phyloP scores from a whole-genome alignment of 2,888 invertebrate species.

The Aethes cnicana region DNA sequence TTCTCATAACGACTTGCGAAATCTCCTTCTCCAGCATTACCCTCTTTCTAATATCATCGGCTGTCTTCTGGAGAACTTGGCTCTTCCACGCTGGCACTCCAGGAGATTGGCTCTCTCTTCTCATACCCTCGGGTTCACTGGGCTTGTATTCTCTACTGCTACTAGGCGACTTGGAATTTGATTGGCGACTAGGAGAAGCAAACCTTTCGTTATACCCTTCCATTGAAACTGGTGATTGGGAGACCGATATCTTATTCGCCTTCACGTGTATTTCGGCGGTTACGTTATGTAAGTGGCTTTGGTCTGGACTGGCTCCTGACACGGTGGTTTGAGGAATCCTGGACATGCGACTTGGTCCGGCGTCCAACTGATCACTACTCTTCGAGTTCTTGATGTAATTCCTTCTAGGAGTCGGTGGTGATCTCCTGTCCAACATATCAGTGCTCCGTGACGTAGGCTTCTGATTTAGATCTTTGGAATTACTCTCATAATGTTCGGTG shows the following conservation, averaged over 20 bases:
- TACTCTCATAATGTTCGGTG: constrained; percentile 60
- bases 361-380: constrained; percentile 71
- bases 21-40: constrained; percentile 68
- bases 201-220: constrained; percentile 62
- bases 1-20: constrained; percentile 57
- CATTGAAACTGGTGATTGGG: constrained; percentile 67
- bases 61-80: constrained; percentile 73
- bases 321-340: constrained; percentile 50
- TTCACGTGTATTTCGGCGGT: constrained; percentile 77
- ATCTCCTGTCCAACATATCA: constrained; percentile 66
- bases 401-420: constrained; percentile 58
- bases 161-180: constrained; percentile 61
- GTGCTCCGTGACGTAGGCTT: constrained; percentile 78
- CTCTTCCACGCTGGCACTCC: constrained; percentile 67
- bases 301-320: constrained; percentile 45
- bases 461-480: constrained; percentile 70
- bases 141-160: constrained; percentile 47
- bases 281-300: constrained; percentile 58
- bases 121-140: constrained; percentile 55
- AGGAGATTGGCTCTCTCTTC: constrained; percentile 43
- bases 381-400: constrained; percentile 64
- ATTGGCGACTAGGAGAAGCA: constrained; percentile 60
- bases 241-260: constrained; percentile 63
- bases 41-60: constrained; percentile 71
- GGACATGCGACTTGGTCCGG: constrained; percentile 59